Conservation (phyloP, 1,140 invertebrate genomes). For the Archegozetes longisetosus region DNA sequence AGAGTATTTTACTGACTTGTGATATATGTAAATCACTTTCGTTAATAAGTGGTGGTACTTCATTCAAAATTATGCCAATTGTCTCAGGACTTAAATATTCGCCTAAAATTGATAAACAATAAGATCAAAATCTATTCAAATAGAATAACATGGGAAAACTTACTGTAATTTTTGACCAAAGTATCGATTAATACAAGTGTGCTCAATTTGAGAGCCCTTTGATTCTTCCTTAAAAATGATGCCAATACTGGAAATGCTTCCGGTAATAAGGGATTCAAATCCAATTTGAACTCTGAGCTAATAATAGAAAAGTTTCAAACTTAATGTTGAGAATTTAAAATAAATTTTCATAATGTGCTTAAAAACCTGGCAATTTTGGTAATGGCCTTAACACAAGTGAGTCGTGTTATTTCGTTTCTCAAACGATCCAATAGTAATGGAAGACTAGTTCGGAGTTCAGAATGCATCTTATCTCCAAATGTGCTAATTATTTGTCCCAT, state of each 20-base stretch:
- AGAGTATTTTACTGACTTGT: background rate
- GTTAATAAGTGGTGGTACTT: slow-evolving; percentile 72
- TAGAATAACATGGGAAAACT: slow-evolving; percentile 18
- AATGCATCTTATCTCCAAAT: slow-evolving; percentile 60
- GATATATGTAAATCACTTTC: slow-evolving; percentile 92
- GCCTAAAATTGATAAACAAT: slow-evolving; percentile 21
- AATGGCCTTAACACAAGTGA: slow-evolving; percentile 88
- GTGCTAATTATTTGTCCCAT: slow-evolving; percentile 90
- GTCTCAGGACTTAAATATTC: slow-evolving; percentile 45
- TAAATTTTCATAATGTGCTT: too few relatives aligned
- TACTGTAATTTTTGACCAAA: slow-evolving; percentile 65
- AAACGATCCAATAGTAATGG: slow-evolving; percentile 87
- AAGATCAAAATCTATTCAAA: background rate
- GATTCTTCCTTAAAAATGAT: slow-evolving; percentile 90
- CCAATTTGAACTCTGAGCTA: slow-evolving; percentile 65
- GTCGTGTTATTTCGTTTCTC: slow-evolving; percentile 86
- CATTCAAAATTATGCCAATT: slow-evolving; percentile 57
- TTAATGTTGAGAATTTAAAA: background rate
- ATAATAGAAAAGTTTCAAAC: background rate
- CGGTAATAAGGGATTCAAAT: slow-evolving; percentile 64
- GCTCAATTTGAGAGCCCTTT: slow-evolving; percentile 77
- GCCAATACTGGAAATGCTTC: slow-evolving; percentile 81
- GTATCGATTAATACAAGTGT: slow-evolving; percentile 80
- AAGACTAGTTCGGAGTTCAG: slow-evolving; percentile 64
- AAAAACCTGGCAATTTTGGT: slow-evolving; percentile 64